These are phyloP conservation scores for Hormaphis cornu DNA, from an alignment of 1,140 invertebrate genomes.

Conservation along the genomic window DNA sequence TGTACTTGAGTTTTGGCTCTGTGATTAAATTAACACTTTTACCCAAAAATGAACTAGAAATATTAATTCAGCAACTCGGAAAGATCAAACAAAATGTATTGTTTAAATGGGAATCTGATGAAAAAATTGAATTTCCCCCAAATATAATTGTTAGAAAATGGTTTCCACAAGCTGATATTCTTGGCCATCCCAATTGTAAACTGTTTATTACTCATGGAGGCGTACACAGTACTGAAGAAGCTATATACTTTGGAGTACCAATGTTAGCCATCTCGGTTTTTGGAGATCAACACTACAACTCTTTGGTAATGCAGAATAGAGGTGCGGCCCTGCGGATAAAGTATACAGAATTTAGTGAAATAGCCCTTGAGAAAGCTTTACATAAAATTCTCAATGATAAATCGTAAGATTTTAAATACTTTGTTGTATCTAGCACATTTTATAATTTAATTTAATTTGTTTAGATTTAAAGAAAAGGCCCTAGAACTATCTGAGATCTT, in stretches of 20 bases:
- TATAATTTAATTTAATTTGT: background rate
- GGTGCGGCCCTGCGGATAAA: constrained; percentile 39
- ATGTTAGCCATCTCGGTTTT: constrained; percentile 47
- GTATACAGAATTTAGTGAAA: constrained; percentile 37
- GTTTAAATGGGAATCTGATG: constrained; percentile 62
- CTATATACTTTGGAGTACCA: constrained; percentile 45
- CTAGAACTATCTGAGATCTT: background rate
- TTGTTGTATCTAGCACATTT: background rate
- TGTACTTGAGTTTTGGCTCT: constrained; percentile 39
- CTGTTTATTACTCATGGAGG: constrained; percentile 51
- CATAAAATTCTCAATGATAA: background rate
- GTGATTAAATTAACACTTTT: background rate
- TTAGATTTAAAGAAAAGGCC: constrained; percentile 5
- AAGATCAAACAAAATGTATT: constrained; percentile 45
- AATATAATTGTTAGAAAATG: constrained; percentile 57
- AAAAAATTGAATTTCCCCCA: constrained; percentile 45
- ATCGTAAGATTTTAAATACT: background rate
- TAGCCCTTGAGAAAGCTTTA: background rate
- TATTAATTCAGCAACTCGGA: background rate
- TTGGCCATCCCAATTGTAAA: constrained; percentile 48
- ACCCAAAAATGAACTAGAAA: background rate
- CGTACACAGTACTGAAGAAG: constrained; percentile 46
- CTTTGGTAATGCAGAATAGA: constrained; percentile 38
- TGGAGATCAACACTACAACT: constrained; percentile 40
- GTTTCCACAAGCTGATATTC: constrained; percentile 60